Base-by-base conservation (phyloP, 2,888 invertebrate genomes). In the Nomada goodeniana region DNA sequence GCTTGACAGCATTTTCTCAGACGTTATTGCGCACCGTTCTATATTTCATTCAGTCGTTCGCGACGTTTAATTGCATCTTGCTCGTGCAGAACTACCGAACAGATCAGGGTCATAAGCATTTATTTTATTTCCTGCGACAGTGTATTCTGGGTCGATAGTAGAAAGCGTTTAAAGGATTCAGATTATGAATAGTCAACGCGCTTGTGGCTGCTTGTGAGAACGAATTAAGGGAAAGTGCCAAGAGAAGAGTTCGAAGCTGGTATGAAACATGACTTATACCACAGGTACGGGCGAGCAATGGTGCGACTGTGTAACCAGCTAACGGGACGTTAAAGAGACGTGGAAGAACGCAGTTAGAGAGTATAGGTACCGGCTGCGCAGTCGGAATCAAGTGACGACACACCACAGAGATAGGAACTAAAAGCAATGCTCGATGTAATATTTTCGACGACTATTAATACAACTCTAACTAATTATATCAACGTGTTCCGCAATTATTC, bases 261-360 rank as follows among this genome's bases (percentile, higher is more conserved):
- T 47, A 42, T 59, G 69, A 70, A 59, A 47, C 59, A 70, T 59
- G 26, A n/a, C 55, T 20, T 20, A 53, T 10, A 29, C 13, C 7
- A 18, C 44, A 47, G 2, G 44, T n/a, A 20, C 5, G 57, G n/a
- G 4, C 29, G 18, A 11, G 50, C n/a, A 26, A 47, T n/a, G 18
- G 57, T 50, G 70, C 23, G 50, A 36, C 59, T 18, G 50, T 15
- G 29, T 15, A 50, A 59, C 29, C 15, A 50, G n/a, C 29, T 70
- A 70, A 70, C 70, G 60, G 70, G 59, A 70, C 29, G 20, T 60
- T 18, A 42, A 36, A 13, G 47, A 74, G 20, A 69, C 69, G 68
- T 42, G 69, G 20, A 59, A 36, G 75, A 70, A 70, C 47, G 70
- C 47, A 5, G 26, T 20, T 60, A 15, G 18, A 47, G 15, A 29